Conservation (phyloP, 2,113 vertebrate genomes). For the Rallus limicola region DNA sequence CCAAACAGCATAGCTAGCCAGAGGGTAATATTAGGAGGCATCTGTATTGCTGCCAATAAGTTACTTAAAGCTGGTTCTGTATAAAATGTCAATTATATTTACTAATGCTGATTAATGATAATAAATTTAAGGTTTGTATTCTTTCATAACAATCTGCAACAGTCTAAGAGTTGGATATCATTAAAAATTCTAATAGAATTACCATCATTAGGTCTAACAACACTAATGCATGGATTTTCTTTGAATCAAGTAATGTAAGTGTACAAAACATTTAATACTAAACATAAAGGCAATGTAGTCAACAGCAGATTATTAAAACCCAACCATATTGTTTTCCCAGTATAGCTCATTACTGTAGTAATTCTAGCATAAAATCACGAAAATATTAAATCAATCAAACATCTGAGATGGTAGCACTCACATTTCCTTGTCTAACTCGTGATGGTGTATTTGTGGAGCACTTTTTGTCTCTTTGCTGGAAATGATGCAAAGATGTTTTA, state of each 20-base stretch:
- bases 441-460: not conserved
- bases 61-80: constrained; percentile 68
- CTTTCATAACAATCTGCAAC: not conserved
- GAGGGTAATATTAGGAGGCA: constrained; percentile 53
- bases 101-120: constrained; percentile 64
- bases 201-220: not conserved
- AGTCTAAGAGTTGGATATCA: not conserved
- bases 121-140: constrained; percentile 38
- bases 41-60: constrained; percentile 63
- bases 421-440: not conserved
- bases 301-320: constrained; percentile 1
- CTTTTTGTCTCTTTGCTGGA: not conserved
- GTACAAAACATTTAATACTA: not conserved
- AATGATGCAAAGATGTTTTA: not conserved
- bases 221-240: not conserved
- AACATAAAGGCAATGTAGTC: not conserved
- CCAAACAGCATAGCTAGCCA: constrained; percentile 43
- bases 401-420: not conserved
- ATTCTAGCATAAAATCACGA: not conserved
- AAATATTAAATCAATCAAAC: not conserved
- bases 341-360: not conserved
- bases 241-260: not conserved
- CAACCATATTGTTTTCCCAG: not conserved
- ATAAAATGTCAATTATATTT: constrained; percentile 67
- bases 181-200: not conserved